These are phyloP conservation scores for Rattus rattus DNA, from an alignment of 2,113 vertebrate species.

Conservation along the genomic window DNA sequence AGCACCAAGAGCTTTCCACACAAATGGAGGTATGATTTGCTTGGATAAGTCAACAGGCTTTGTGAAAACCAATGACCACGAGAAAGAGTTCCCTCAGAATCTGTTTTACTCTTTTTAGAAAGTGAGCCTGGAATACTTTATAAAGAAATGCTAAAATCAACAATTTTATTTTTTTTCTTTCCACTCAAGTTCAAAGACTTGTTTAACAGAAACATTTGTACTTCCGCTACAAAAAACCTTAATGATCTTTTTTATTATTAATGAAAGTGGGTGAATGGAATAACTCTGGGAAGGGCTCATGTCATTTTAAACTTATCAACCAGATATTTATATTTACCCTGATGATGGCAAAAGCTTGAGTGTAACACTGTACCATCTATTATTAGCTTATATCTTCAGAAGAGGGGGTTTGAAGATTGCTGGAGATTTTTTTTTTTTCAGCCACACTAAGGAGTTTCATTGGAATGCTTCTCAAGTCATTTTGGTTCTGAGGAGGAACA, in stretches of 20 bases:
- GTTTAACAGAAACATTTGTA: not conserved
- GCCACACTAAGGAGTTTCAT: not conserved
- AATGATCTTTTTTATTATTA: not conserved
- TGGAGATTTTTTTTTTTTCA: not conserved
- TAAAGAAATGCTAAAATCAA: conserved; percentile 21
- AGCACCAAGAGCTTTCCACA: no score
- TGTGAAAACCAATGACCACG: not conserved
- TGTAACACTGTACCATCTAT: not conserved
- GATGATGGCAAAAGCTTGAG: not conserved
- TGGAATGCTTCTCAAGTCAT: not conserved
- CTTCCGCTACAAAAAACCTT: not conserved
- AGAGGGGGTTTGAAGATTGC: not conserved
- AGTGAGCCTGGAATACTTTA: not conserved
- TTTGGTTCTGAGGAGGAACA: not conserved
- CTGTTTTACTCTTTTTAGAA: not conserved
- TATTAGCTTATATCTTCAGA: not conserved
- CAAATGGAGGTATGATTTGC: not conserved
- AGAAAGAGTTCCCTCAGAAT: not conserved
- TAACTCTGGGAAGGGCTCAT: not conserved
- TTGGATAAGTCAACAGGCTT: not conserved
- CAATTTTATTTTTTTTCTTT: not conserved
- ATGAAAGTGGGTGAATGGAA: not conserved
- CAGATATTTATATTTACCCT: not conserved
- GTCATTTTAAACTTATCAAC: not conserved
- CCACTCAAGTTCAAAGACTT: not conserved